Conservation (phyloP, 2,888 invertebrate genomes). For the Drosophila emarginata region DNA sequence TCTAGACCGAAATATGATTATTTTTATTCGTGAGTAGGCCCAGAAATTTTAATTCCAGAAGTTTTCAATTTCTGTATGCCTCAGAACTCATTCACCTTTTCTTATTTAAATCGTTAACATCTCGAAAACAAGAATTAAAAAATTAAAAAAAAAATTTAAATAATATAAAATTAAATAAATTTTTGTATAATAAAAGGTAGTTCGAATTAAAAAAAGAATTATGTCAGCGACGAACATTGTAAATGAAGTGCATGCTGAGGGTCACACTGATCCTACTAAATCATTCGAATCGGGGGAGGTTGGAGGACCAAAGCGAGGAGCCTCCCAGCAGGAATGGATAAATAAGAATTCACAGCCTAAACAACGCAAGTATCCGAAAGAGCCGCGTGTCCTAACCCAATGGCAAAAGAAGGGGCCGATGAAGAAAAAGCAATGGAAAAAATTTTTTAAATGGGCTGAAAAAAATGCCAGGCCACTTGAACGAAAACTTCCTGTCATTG, state of each 20-base stretch:
- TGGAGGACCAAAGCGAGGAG: neutral
- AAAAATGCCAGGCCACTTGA: conserved; percentile 42
- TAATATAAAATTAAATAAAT: too few relatives aligned
- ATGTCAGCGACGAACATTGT: neutral
- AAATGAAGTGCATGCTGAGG: neutral
- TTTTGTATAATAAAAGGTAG: too few relatives aligned
- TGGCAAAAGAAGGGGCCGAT: conserved; percentile 72
- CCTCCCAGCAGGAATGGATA: neutral
- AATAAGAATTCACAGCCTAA: neutral
- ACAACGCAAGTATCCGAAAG: neutral
- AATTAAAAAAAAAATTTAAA: neutral
- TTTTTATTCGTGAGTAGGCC: conserved; percentile 52
- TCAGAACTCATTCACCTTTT: neutral
- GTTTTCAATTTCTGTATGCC: neutral
- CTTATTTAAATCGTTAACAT: neutral
- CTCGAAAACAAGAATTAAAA: neutral
- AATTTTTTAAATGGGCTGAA: conserved; percentile 64
- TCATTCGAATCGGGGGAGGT: neutral
- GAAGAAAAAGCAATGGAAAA: conserved; percentile 62
- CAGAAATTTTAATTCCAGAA: neutral
- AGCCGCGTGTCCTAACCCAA: conserved; percentile 31
- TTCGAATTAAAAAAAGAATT: neutral
- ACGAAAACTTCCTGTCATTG: conserved; percentile 10
- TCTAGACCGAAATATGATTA: conserved; percentile 60
- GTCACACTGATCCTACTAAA: neutral